Percentiles rank a stretch among this genome's conserved stretches.
These are phyloP conservation scores for Kradibia gibbosae DNA, from an alignment of 1,140 invertebrate species.

Conservation along the genomic window DNA sequence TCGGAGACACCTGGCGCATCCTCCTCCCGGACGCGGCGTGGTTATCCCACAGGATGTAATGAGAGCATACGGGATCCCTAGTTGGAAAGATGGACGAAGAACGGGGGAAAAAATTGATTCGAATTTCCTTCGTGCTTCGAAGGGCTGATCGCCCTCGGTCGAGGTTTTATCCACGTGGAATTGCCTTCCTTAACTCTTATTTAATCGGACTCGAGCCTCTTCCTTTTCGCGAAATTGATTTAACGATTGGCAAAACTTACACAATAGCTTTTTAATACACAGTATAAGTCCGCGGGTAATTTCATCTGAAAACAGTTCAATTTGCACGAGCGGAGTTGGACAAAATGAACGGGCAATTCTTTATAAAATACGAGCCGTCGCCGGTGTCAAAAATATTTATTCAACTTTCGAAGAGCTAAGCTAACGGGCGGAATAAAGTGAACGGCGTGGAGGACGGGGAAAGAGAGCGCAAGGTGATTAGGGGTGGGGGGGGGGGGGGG, in stretches of 20 bases:
- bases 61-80: background rate
- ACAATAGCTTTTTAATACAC: no score
- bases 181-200: background rate
- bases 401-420: background rate
- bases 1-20: slow-evolving; percentile 36
- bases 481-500: background rate
- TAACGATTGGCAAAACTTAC: no score
- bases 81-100: slow-evolving; percentile 30
- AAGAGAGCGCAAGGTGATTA: background rate
- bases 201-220: no score
- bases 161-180: background rate
- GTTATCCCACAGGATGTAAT: background rate
- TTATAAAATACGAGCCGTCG: background rate
- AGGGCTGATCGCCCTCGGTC: background rate
- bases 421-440: no score
- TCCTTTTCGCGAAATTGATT: no score
- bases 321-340: no score
- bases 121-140: slow-evolving; percentile 44
- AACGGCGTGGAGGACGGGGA: background rate
- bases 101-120: slow-evolving; percentile 27
- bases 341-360: background rate
- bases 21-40: background rate
- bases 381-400: background rate
- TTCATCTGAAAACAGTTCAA: no score
- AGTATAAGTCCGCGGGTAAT: no score